A percentile compares a stretch with the other conserved stretches of the same genome.
phyloP scores from a whole-genome alignment of 1,140 invertebrate genomes.

The Cotesia typhae region DNA sequence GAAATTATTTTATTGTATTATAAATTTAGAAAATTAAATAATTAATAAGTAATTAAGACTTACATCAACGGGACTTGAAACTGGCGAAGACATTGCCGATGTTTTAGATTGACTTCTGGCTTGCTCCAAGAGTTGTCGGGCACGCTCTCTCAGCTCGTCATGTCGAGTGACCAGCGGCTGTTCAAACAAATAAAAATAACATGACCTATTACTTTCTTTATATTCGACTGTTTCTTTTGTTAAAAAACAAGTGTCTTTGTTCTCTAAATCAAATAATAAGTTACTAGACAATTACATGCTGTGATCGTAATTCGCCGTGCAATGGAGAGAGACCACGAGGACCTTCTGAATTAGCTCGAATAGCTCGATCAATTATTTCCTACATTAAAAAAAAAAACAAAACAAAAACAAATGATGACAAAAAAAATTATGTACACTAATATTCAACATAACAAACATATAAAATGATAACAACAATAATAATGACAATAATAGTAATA shows the following conservation, averaged over 20 bases:
- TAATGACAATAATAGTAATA: constrained; percentile 5
- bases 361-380: constrained; percentile 53
- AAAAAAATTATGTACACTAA: not conserved
- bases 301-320: constrained; percentile 54
- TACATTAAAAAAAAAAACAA: constrained; percentile 28
- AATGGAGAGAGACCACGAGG: constrained; percentile 54
- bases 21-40: constrained; percentile 16
- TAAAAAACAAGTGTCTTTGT: not conserved
- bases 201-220: constrained; percentile 9
- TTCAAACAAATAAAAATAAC: constrained; percentile 50
- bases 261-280: constrained; percentile 28
- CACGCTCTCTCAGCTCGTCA: constrained; percentile 88
- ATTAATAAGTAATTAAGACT: constrained; percentile 39
- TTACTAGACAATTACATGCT: constrained; percentile 53
- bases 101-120: constrained; percentile 77
- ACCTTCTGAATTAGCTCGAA: constrained; percentile 56
- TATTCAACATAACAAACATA: too few species aligned
- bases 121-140: constrained; percentile 88
- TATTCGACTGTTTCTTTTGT: constrained; percentile 28
- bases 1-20: constrained; percentile 31
- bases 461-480: not conserved
- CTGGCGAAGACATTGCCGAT: constrained; percentile 52
- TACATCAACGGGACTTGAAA: constrained; percentile 65
- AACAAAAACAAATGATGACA: not conserved
- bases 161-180: constrained; percentile 80